Percentiles rank a stretch among this genome's conserved stretches.
These are phyloP conservation scores for Brachypteracias leptosomus DNA, from an alignment of 2,113 vertebrate genomes.

Conservation along the genomic window DNA sequence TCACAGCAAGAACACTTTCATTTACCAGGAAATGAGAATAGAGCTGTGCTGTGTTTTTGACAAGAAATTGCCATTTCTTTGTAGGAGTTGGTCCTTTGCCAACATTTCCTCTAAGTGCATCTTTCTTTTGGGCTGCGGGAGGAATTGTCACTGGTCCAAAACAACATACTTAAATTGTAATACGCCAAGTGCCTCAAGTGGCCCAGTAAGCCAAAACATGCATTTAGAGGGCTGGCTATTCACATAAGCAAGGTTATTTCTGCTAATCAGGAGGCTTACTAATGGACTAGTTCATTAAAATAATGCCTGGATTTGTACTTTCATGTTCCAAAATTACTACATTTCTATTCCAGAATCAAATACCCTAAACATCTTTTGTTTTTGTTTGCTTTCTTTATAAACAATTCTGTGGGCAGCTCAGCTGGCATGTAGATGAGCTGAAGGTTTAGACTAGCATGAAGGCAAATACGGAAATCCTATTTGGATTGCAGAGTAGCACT, in stretches of 20 bases:
- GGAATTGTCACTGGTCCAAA: slow-evolving; percentile 60
- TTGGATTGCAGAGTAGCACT: not conserved
- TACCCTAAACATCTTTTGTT: not conserved
- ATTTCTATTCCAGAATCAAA: slow-evolving; percentile 27
- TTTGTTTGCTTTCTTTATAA: not conserved
- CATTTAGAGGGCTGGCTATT: slow-evolving; percentile 41
- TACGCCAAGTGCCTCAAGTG: slow-evolving; percentile 28
- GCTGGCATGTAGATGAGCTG: not conserved
- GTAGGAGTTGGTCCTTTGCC: slow-evolving; percentile 30
- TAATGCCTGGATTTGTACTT: slow-evolving; percentile 39
- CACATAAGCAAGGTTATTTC: slow-evolving; percentile 35
- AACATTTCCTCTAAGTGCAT: slow-evolving; percentile 16
- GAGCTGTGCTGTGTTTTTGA: slow-evolving; percentile 20
- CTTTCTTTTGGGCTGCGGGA: slow-evolving; percentile 39
- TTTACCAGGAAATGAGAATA: slow-evolving; percentile 54
- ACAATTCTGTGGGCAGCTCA: not conserved
- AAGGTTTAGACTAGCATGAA: not conserved
- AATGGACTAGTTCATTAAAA: slow-evolving; percentile 48
- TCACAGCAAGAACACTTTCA: slow-evolving; percentile 25
- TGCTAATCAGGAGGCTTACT: slow-evolving; percentile 13
- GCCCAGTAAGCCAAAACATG: slow-evolving; percentile 34
- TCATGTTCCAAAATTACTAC: slow-evolving; percentile 14
- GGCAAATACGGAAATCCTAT: not conserved
- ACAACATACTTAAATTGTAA: slow-evolving; percentile 42
- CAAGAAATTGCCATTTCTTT: slow-evolving; percentile 36